Evolutionary conservation across 2,888 invertebrate genomes (phyloP), one percentile per base, ranked within the genome.

Genomic region (Xanthorhoe spadicearia): DNA sequence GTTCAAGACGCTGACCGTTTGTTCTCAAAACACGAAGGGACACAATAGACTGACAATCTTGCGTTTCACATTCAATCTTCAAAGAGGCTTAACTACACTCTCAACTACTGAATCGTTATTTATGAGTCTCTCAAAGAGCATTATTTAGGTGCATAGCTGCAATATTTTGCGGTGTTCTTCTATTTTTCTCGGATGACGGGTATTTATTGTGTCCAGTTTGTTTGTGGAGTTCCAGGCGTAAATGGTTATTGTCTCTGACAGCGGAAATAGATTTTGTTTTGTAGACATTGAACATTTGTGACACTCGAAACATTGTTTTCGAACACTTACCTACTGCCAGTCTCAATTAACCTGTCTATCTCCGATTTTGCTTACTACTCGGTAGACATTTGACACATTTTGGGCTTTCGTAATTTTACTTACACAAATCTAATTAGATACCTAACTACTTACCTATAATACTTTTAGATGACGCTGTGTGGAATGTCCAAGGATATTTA

Each of bases 111-210:
- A 57, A 70, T 69, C 56, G 53, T 71, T 74, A 76, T 77, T 75
- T 77, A 77, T 75, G 74, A 68, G 64, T 59, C 71, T 70, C 68
- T 69, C 55, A 64, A 72, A 74, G 68, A 66, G 70, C 74, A 75
- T 76, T 75, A 74, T 74, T 74, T 71, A 71, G 65, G 57, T 68
- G 52, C 48, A 63, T 62, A 60, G 67, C 72, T 67, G 74, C 70
- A 70, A 71, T 74, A 74, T 74, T 72, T 73, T 70, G 68, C 62
- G 66, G 63, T 68, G 55, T 56, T 64, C 58, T 55, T 70, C 69
- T 67, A 72, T 74, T 73, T 74, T 64, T 62, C 64, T 67, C 32
- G 19, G 61, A 53, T 57, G 52, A 55, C 60, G 38, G 61, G 52
- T 61, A 67, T 72, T 69, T 69, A 69, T 68, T 61, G 59, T 52